These are phyloP conservation scores for Drosophila ambigua DNA, from an alignment of 1,140 invertebrate genomes.

Conservation along the genomic window DNA sequence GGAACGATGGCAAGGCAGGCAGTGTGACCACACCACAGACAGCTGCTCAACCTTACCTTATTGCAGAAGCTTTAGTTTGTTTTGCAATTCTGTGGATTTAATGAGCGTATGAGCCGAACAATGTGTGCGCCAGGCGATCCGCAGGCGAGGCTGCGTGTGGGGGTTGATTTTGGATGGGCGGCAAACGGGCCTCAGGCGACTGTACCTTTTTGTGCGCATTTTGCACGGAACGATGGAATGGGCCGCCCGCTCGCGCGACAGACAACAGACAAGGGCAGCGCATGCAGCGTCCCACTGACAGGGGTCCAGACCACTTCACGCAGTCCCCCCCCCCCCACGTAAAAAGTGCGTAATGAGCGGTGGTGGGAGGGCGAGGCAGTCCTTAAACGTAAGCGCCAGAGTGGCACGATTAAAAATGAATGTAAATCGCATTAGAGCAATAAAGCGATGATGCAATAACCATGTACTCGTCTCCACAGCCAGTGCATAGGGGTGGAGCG, in stretches of 20 bases:
- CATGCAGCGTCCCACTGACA: no score
- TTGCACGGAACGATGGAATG: not conserved
- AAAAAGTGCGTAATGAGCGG: conserved; percentile 23
- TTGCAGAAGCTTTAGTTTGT: no score
- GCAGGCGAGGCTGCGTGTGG: no score
- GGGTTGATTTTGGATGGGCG: no score
- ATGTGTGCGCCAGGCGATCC: no score
- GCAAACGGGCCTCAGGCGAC: no score
- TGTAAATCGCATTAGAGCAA: conserved; percentile 52
- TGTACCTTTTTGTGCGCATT: conserved; percentile 16
- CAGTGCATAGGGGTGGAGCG: conserved; percentile 25
- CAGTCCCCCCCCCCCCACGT: not conserved
- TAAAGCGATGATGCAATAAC: conserved; percentile 60
- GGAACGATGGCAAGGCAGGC: no score
- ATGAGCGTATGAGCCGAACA: no score
- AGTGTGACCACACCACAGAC: no score
- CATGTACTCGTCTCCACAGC: conserved; percentile 36
- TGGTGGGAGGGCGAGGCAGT: not conserved
- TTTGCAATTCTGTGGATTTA: no score
- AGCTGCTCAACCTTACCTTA: no score
- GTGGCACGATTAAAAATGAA: conserved; percentile 41
- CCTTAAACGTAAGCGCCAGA: conserved; percentile 43
- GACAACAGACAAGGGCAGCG: conserved; percentile 26
- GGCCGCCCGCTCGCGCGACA: conserved; percentile 32
- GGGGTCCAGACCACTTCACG: conserved; percentile 14